Conservation (phyloP, 2,113 vertebrate genomes). For the Poeciliopsis retropinna region DNA sequence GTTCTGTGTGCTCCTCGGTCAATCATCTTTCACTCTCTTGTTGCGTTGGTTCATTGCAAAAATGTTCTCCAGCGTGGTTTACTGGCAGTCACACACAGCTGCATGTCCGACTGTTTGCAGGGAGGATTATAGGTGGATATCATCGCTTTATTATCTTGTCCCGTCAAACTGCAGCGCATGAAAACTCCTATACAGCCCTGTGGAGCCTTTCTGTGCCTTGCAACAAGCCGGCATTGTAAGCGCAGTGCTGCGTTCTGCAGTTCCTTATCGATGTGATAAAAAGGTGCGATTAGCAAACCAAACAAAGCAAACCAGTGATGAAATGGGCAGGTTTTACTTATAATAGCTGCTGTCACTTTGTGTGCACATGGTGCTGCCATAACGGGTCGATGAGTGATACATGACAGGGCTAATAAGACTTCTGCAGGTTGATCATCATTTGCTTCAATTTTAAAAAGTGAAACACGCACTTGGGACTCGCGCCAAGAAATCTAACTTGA, state of each 20-base stretch:
- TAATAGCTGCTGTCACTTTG: conserved; percentile 23
- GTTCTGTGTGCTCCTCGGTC: conserved; percentile 40
- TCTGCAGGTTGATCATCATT: not conserved
- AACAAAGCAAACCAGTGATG: conserved; percentile 1
- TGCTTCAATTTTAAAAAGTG: not conserved
- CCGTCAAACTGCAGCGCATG: conserved; percentile 20
- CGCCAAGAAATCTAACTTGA: not conserved
- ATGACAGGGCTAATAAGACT: not conserved
- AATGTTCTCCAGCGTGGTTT: conserved; percentile 49
- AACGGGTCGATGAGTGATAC: not conserved
- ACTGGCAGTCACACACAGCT: conserved; percentile 45
- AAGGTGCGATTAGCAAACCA: conserved; percentile 12
- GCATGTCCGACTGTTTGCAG: conserved; percentile 26
- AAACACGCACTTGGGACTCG: not conserved
- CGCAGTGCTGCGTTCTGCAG: conserved; percentile 1
- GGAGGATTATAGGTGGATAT: conserved; percentile 36
- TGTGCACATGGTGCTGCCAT: not conserved
- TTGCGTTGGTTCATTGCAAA: conserved; percentile 26
- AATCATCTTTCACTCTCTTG: conserved; percentile 40
- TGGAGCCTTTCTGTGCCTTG: not conserved
- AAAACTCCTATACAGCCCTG: not conserved
- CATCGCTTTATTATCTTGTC: conserved; percentile 36
- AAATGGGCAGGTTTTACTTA: conserved; percentile 10
- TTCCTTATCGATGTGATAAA: conserved; percentile 23
- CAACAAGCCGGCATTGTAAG: conserved; percentile 1